A percentile compares a stretch with the other conserved stretches of the same genome.
Conservation (phyloP, 2,888 invertebrate species). For the Timema podura region DNA sequence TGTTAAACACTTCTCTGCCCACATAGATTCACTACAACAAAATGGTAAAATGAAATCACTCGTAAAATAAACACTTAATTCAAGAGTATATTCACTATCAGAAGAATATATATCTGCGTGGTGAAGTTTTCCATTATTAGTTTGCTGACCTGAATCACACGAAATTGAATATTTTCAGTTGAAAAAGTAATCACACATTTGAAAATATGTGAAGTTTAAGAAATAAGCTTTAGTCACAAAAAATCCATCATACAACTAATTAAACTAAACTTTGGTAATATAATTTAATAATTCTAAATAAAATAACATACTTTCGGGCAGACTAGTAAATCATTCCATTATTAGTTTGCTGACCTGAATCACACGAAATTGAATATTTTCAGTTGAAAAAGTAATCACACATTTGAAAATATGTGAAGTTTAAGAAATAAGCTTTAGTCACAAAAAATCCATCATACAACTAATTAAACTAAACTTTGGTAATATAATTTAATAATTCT, state of each 20-base stretch:
- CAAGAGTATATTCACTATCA: slow-evolving; percentile 9
- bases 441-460: too few species aligned
- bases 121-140: not conserved
- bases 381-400: not conserved
- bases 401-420: too few species aligned
- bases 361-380: not conserved
- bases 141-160: not conserved
- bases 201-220: too few species aligned
- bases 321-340: not conserved
- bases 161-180: not conserved
- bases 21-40: not conserved
- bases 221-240: too few species aligned
- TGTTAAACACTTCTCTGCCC: not conserved
- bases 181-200: too few species aligned
- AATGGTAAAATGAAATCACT: not conserved
- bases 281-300: slow-evolving; percentile 1
- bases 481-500: not conserved
- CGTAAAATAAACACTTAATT: slow-evolving; percentile 1
- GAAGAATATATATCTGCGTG: slow-evolving; percentile 14
- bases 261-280: too few species aligned
- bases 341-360: not conserved
- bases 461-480: too few species aligned
- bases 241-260: too few species aligned
- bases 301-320: not conserved
- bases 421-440: too few species aligned